Percentiles rank a stretch among this genome's conserved stretches.
Evolutionary conservation across 2,888 invertebrate species (phyloP).

Genomic region (Spisula solida): DNA sequence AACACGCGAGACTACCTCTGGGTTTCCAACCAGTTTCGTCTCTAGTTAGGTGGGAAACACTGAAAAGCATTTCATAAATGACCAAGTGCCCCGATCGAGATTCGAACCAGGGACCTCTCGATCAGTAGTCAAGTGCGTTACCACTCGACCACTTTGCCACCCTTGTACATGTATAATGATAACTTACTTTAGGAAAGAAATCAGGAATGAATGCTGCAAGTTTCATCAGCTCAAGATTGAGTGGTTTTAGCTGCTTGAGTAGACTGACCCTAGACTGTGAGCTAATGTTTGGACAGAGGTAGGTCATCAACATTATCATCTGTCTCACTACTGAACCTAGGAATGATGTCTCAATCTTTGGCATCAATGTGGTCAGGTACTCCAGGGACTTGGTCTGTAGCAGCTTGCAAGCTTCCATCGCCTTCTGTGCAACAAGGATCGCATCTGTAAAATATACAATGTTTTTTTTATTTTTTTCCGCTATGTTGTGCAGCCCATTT

Average conservation of each 20-base stretch:
- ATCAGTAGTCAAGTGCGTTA: too few relatives aligned
- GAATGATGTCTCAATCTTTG: slow-evolving; percentile 79
- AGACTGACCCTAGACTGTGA: slow-evolving; percentile 79
- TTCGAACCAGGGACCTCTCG: too few relatives aligned
- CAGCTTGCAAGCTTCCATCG: slow-evolving; percentile 77
- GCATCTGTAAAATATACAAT: slow-evolving; percentile 73
- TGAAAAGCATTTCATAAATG: too few relatives aligned
- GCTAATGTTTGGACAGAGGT: slow-evolving; percentile 78
- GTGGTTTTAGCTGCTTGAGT: slow-evolving; percentile 78
- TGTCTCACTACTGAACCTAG: slow-evolving; percentile 83
- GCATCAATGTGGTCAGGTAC: slow-evolving; percentile 73
- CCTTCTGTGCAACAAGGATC: slow-evolving; percentile 76
- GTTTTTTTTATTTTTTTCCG: too few relatives aligned
- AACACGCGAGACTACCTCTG: too few relatives aligned
- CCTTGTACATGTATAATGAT: not conserved
- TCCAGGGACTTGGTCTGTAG: slow-evolving; percentile 73
- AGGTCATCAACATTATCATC: slow-evolving; percentile 82
- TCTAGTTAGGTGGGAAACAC: too few relatives aligned
- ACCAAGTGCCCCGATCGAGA: too few relatives aligned
- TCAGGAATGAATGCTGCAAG: slow-evolving; percentile 77
- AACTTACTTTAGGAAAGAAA: slow-evolving; percentile 82
- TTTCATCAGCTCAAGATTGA: slow-evolving; percentile 76
- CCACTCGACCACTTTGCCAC: too few relatives aligned
- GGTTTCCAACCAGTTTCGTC: too few relatives aligned
- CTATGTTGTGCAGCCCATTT: too few relatives aligned